phyloP scores from a whole-genome alignment of 2,888 invertebrate genomes.

The Cheilosia pagana region DNA sequence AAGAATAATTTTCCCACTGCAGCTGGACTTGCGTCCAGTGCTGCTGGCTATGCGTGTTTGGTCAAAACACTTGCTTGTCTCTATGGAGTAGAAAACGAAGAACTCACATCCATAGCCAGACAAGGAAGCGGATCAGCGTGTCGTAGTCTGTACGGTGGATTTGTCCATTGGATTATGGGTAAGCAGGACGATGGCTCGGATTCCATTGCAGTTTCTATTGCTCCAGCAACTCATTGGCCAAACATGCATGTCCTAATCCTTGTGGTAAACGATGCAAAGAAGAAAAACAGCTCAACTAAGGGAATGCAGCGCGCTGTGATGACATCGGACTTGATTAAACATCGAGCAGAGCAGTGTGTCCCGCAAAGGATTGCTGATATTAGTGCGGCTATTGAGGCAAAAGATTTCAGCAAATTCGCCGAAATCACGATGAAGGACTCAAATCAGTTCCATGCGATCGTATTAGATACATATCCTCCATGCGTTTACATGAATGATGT shows the following conservation, averaged over 20 bases:
- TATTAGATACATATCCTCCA: slow-evolving; percentile 97
- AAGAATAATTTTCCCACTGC: slow-evolving; percentile 99
- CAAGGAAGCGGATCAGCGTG: slow-evolving; percentile 98
- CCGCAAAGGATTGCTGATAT: slow-evolving; percentile 87
- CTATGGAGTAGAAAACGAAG: slow-evolving; percentile 90
- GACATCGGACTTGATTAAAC: slow-evolving; percentile 92
- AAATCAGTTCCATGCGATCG: slow-evolving; percentile 97
- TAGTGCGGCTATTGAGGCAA: slow-evolving; percentile 85
- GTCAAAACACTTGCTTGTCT: slow-evolving; percentile 91
- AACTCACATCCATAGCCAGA: slow-evolving; percentile 91
- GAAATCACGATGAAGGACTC: slow-evolving; percentile 98
- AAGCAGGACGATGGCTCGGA: slow-evolving; percentile 87
- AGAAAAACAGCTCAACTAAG: slow-evolving; percentile 92
- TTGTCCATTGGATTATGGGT: slow-evolving; percentile 96
- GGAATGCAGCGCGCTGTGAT: slow-evolving; percentile 93
- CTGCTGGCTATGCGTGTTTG: slow-evolving; percentile 98
- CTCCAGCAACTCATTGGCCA: slow-evolving; percentile 92
- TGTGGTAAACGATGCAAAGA: slow-evolving; percentile 92
- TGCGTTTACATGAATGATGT: slow-evolving; percentile 95
- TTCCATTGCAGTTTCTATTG: slow-evolving; percentile 91
- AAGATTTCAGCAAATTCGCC: slow-evolving; percentile 93
- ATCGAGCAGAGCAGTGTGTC: slow-evolving; percentile 89
- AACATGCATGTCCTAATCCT: slow-evolving; percentile 94
- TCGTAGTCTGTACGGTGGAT: slow-evolving; percentile 96
- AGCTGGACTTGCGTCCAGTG: slow-evolving; percentile 98